These are phyloP conservation scores for Dufourea novaeangliae DNA, from an alignment of 1,140 invertebrate species.

Conservation along the genomic window DNA sequence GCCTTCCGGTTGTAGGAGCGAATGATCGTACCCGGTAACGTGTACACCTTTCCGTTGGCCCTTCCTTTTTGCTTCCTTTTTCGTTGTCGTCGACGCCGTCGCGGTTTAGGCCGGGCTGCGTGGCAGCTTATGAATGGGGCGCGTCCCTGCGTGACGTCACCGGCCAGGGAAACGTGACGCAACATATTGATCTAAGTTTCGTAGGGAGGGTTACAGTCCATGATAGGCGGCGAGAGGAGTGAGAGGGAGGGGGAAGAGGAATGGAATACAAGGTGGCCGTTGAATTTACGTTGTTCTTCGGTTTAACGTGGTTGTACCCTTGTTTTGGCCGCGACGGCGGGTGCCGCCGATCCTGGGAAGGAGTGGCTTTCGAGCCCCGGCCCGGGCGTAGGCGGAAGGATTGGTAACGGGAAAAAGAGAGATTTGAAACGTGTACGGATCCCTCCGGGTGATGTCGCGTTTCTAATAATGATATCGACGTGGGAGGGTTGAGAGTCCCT, in stretches of 20 bases:
- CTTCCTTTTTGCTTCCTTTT: slow-evolving; percentile 34
- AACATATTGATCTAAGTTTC: slow-evolving; percentile 80
- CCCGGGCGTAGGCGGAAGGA: neutral
- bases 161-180: slow-evolving; percentile 74
- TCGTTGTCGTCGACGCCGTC: slow-evolving; percentile 14
- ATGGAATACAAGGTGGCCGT: slow-evolving; percentile 64
- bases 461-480: slow-evolving; percentile 15
- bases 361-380: neutral
- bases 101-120: slow-evolving; percentile 66
- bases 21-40: too few species aligned
- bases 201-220: slow-evolving; percentile 59
- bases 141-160: slow-evolving; percentile 79
- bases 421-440: neutral
- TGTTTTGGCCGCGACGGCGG: slow-evolving; percentile 5
- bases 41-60: too few species aligned
- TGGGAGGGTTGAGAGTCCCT: neutral
- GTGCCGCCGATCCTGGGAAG: slow-evolving; percentile 2
- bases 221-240: slow-evolving; percentile 24
- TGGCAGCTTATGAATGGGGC: slow-evolving; percentile 78
- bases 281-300: slow-evolving; percentile 60
- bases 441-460: slow-evolving; percentile 2
- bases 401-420: neutral
- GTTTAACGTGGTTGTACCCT: slow-evolving; percentile 22
- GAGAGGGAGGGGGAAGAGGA: slow-evolving; percentile 21
- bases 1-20: neutral